Conservation (phyloP, 2,888 invertebrate genomes). For the Tipula vernalis region DNA sequence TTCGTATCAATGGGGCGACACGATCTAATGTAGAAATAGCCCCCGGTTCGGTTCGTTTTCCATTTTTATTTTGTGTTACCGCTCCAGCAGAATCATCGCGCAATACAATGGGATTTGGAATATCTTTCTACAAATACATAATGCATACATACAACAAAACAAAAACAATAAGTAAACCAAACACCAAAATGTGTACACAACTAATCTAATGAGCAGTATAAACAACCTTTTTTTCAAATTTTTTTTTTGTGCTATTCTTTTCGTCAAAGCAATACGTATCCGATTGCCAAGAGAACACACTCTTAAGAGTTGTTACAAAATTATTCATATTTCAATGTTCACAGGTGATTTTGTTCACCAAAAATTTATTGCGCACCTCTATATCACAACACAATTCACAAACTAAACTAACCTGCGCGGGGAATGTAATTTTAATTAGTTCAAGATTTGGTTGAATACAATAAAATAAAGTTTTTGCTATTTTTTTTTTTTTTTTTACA, state of each 20-base stretch:
- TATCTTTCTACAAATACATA: constrained; percentile 1
- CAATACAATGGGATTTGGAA: neutral
- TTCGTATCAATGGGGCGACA: neutral
- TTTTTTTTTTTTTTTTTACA: neutral
- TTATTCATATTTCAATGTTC: neutral
- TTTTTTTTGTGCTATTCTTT: neutral
- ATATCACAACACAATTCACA: neutral
- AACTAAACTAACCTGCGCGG: neutral
- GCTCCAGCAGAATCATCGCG: neutral
- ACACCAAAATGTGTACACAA: neutral
- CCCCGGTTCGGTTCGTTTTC: neutral
- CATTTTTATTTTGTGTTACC: neutral
- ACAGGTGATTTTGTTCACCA: neutral
- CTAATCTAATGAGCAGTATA: neutral
- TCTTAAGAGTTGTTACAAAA: neutral
- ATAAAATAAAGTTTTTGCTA: neutral
- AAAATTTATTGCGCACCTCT: neutral
- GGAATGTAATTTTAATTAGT: neutral
- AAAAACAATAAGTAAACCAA: neutral
- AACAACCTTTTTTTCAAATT: neutral
- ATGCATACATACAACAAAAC: neutral
- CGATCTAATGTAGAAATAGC: neutral
- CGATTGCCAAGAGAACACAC: constrained; percentile 4
- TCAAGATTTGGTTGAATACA: neutral
- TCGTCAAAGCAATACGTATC: neutral